Evolutionary conservation across 2,888 invertebrate species (phyloP).

Genomic region (Argyresthia goedartella): DNA sequence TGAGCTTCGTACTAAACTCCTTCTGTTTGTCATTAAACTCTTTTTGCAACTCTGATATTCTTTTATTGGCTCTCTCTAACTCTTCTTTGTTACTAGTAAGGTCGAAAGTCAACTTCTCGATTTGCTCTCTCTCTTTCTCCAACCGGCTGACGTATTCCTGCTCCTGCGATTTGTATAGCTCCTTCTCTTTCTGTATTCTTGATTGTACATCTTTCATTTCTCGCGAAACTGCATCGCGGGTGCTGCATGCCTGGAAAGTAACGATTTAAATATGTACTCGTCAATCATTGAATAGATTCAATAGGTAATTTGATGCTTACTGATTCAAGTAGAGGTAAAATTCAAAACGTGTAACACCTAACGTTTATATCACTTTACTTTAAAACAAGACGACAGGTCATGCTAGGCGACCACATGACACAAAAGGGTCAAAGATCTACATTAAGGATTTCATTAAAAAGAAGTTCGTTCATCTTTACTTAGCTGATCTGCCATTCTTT

Average conservation of each 20-base stretch:
- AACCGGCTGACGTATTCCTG: slow-evolving; percentile 56
- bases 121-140: slow-evolving; percentile 64
- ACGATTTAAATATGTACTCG: background rate
- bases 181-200: slow-evolving; percentile 46
- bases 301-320: too few relatives aligned
- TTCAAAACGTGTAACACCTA: too few relatives aligned
- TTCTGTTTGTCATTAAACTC: slow-evolving; percentile 66
- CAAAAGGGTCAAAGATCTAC: too few relatives aligned
- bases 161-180: slow-evolving; percentile 45
- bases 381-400: too few relatives aligned
- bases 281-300: too few relatives aligned
- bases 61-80: slow-evolving; percentile 64
- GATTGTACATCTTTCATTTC: slow-evolving; percentile 67
- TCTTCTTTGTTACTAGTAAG: slow-evolving; percentile 60
- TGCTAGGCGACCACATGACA: too few relatives aligned
- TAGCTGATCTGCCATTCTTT: too few relatives aligned
- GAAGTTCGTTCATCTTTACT: too few relatives aligned
- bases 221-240: slow-evolving; percentile 69
- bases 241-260: slow-evolving; percentile 65
- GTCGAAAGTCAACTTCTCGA: slow-evolving; percentile 59
- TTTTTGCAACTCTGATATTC: slow-evolving; percentile 68
- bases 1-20: slow-evolving; percentile 52
- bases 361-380: too few relatives aligned
- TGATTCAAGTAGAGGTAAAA: too few relatives aligned
- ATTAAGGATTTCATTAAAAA: too few relatives aligned